Base-by-base conservation (phyloP, 2,113 vertebrate species). In the Catagonus wagneri region DNA sequence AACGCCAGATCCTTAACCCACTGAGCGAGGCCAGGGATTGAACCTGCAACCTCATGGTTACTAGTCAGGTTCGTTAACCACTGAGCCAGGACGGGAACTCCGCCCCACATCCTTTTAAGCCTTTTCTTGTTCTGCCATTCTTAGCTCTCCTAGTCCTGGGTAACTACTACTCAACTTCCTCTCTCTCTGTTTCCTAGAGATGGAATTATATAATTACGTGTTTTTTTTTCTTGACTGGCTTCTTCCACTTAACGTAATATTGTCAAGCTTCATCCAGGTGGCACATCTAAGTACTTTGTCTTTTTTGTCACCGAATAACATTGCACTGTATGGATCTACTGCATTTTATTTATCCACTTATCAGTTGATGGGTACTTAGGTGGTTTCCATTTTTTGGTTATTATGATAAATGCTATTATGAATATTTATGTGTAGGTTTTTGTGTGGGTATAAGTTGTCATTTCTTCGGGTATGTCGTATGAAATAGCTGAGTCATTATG, bases 391-490 rank as follows among this genome's bases (percentile, higher is more conserved):
- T 63, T 69, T 72, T 83, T 29, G 54, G 16, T 58, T 71, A 32
- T 52, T 76, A 25, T 63, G 69, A 71, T 71, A 71, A 65, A 71
- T 36, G 29, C 12, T 78, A 10, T 56, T 89, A 7, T 56, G 32
- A 83, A 71, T 23, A 88, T 88, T 92, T 81, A 6, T 68, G 12
- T 78, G 19, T 22, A 92, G 58, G 50, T 79, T 60, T 94, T 92
- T 79, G 23, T 83, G 25, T 83, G 44, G 54, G 16, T 25, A 11
- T n/a, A 54, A 15, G 14, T 79, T 92, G 71, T 50, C 17, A 65
- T 16, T 71, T 83, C 66, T 74, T 13, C 3, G 22, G 19, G 4
- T 94, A 2, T 86, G 10, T 89, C 58, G 44, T 14, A 61, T 88
- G 23, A 52, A 79, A 32, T 71, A 58, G 20, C 29, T 32, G n/a